Evolutionary conservation across 2,113 vertebrate genomes (phyloP).

Genomic region (Pardalotus punctatus): DNA sequence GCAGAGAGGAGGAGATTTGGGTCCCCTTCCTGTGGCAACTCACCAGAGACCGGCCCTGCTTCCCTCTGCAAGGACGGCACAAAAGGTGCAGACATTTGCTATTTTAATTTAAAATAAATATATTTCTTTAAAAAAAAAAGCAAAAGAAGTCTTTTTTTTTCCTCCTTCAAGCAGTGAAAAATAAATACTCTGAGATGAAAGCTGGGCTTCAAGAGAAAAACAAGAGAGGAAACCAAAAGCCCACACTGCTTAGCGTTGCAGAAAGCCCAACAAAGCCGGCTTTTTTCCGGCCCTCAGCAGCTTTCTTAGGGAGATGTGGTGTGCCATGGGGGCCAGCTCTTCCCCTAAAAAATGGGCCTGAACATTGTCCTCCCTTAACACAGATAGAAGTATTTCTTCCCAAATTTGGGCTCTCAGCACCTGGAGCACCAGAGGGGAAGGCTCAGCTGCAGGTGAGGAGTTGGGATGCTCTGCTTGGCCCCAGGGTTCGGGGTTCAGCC

Average conservation of each 20-base stretch:
- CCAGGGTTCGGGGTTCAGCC: background rate
- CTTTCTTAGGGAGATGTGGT: conserved; percentile 74
- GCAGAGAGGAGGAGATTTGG: background rate
- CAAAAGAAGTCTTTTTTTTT: background rate
- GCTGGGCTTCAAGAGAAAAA: conserved; percentile 70
- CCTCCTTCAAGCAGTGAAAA: conserved; percentile 57
- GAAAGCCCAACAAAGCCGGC: conserved; percentile 76
- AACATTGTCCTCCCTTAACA: background rate
- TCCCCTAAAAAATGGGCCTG: conserved; percentile 31
- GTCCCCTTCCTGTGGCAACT: background rate
- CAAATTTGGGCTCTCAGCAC: background rate
- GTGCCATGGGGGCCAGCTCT: conserved; percentile 29
- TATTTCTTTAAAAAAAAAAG: background rate
- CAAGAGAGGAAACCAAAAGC: conserved; percentile 72
- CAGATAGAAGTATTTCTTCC: background rate
- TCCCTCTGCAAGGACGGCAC: background rate
- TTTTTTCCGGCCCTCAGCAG: conserved; percentile 69
- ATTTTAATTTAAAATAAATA: conserved; percentile 70
- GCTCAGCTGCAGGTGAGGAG: background rate
- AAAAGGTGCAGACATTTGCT: conserved; percentile 22
- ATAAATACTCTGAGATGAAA: conserved; percentile 74
- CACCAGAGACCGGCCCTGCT: background rate
- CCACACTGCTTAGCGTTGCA: conserved; percentile 68
- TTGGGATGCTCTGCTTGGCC: background rate
- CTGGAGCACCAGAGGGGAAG: background rate